A percentile compares a stretch with the other conserved stretches of the same genome.
These are phyloP conservation scores for Saguinus imperator DNA, from an alignment of 2,113 vertebrate genomes.

Conservation along the genomic window DNA sequence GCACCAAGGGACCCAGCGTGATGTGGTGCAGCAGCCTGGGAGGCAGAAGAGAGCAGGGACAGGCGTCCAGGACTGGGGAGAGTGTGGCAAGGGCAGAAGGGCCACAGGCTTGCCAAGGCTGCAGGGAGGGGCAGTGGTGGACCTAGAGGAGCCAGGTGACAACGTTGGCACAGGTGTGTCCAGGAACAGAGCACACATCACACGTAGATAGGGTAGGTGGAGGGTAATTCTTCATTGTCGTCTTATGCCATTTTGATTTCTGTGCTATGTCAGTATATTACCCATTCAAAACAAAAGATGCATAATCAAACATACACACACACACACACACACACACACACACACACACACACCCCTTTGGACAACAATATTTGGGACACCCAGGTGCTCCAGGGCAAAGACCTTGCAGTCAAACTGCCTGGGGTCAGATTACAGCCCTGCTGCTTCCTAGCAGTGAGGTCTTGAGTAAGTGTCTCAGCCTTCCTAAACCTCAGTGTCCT, in stretches of 20 bases:
- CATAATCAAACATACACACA: too few species aligned
- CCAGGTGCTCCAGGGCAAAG: background rate
- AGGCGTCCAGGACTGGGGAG: too few species aligned
- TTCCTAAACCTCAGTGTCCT: background rate
- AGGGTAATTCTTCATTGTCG: background rate
- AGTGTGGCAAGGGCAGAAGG: background rate
- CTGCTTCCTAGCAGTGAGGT: background rate
- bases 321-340: background rate
- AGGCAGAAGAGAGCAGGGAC: background rate
- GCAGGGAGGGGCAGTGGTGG: accelerated
- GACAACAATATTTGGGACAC: background rate
- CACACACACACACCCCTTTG: background rate
- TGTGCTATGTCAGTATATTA: background rate
- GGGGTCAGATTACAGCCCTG: background rate
- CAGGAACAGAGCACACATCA: background rate
- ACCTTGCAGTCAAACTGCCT: background rate
- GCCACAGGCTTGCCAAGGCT: accelerated
- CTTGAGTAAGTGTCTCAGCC: background rate
- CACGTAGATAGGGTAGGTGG: background rate
- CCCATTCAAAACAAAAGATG: background rate
- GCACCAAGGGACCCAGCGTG: accelerated
- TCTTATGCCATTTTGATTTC: background rate
- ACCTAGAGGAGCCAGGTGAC: background rate
- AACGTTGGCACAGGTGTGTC: background rate
- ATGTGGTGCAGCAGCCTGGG: accelerated